Percentiles rank a stretch among this genome's conserved stretches.
Conservation (phyloP, 2,797 vertebrate species). For the Scolopax bukidnonensis region DNA sequence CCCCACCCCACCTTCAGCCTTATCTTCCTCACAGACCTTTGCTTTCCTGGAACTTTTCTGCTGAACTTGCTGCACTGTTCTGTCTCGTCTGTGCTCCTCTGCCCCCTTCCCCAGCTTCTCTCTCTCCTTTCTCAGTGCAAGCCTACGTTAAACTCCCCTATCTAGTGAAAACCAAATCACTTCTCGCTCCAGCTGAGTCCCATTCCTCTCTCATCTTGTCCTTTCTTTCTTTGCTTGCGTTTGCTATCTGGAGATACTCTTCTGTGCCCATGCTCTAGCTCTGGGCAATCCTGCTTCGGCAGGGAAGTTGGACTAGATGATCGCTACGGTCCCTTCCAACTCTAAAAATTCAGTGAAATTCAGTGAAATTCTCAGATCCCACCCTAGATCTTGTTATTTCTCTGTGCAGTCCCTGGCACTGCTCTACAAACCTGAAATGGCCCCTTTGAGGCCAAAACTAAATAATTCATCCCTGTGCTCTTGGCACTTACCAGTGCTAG, state of each 20-base stretch:
- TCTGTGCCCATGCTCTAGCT: not conserved
- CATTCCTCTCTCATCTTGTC: not conserved
- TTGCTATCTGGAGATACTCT: not conserved
- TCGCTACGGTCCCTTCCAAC: no score
- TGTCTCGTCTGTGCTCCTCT: not conserved
- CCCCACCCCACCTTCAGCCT: slow-evolving; percentile 18
- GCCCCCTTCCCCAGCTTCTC: not conserved
- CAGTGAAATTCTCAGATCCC: not conserved
- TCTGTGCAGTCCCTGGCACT: not conserved
- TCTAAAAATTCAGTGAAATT: no score
- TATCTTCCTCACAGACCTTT: slow-evolving; percentile 9
- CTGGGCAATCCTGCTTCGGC: no score
- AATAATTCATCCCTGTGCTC: not conserved
- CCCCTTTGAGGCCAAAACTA: not conserved
- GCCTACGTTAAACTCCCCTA: not conserved
- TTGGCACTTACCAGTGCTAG: not conserved
- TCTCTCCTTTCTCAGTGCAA: not conserved
- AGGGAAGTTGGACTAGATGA: no score
- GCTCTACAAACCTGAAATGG: not conserved
- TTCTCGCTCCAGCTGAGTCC: not conserved
- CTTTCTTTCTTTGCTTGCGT: not conserved
- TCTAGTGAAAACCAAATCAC: not conserved
- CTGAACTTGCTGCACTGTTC: not conserved
- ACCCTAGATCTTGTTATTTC: not conserved
- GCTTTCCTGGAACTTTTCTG: slow-evolving; percentile 4